Conservation (phyloP, 2,888 invertebrate species). For the Ophioninae sp. region DNA sequence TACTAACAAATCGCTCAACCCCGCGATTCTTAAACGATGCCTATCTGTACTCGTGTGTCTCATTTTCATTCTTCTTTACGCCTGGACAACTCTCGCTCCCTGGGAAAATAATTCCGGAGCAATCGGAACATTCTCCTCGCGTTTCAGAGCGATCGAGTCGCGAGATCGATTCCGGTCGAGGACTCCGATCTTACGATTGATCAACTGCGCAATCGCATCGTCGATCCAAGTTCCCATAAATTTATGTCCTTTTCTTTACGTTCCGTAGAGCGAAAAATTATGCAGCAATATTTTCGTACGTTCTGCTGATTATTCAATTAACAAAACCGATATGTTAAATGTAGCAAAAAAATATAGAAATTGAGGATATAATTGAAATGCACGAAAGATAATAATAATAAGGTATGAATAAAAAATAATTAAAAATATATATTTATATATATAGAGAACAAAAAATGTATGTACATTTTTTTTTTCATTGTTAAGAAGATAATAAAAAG, state of each 20-base stretch:
- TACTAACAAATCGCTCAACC: constrained; percentile 55
- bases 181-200: constrained; percentile 14
- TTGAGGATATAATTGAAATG: no score
- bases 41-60: constrained; percentile 8
- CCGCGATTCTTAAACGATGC: constrained; percentile 21
- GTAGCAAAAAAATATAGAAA: no score
- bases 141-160: constrained; percentile 8
- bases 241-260: background rate
- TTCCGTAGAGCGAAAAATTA: background rate
- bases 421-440: no score
- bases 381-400: no score
- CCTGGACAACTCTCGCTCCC: constrained; percentile 25
- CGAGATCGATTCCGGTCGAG: constrained; percentile 29
- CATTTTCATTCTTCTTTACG: constrained; percentile 31
- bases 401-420: no score
- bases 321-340: no score
- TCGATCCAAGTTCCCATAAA: background rate
- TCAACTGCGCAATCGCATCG: background rate
- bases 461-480: no score
- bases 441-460: no score
- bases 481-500: no score
- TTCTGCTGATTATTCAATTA: no score
- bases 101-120: constrained; percentile 56
- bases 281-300: no score
- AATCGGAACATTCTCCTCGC: constrained; percentile 45